These are phyloP conservation scores for Eciton burchellii DNA, from an alignment of 1,140 invertebrate genomes.

Conservation along the genomic window DNA sequence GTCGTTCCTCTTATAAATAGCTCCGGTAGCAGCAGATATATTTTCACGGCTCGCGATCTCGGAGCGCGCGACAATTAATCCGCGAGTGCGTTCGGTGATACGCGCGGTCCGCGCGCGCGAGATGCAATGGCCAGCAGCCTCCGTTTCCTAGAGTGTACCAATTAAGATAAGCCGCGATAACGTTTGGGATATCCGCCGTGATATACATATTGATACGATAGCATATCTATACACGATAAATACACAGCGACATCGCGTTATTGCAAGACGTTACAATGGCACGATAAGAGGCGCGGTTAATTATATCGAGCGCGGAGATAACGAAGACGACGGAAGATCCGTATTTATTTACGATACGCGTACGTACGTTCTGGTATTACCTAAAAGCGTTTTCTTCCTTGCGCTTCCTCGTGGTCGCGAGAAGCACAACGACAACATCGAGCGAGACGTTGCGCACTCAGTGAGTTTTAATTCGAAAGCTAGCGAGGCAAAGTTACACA, in stretches of 20 bases:
- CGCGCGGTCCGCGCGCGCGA: background rate
- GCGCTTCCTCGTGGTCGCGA: too few species aligned
- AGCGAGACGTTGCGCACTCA: background rate
- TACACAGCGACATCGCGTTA: background rate
- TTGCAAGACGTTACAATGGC: background rate
- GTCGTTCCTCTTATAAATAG: background rate
- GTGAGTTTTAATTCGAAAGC: slow-evolving; percentile 20
- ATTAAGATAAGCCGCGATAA: slow-evolving; percentile 74
- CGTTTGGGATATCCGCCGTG: slow-evolving; percentile 67
- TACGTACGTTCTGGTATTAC: background rate
- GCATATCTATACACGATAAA: background rate
- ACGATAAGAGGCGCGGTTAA: background rate
- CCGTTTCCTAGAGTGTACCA: slow-evolving; percentile 64
- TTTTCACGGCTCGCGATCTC: background rate
- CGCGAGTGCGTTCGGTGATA: slow-evolving; percentile 6
- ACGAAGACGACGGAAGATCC: background rate
- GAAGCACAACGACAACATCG: too few species aligned
- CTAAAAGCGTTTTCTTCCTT: too few species aligned
- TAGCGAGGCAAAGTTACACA: background rate
- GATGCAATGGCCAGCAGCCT: slow-evolving; percentile 22
- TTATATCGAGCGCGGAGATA: background rate
- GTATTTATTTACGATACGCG: background rate
- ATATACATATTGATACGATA: slow-evolving; percentile 57
- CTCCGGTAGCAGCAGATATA: background rate
- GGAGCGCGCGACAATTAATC: slow-evolving; percentile 23